phyloP scores from a whole-genome alignment of 2,113 vertebrate genomes.

The Pitta sordida region DNA sequence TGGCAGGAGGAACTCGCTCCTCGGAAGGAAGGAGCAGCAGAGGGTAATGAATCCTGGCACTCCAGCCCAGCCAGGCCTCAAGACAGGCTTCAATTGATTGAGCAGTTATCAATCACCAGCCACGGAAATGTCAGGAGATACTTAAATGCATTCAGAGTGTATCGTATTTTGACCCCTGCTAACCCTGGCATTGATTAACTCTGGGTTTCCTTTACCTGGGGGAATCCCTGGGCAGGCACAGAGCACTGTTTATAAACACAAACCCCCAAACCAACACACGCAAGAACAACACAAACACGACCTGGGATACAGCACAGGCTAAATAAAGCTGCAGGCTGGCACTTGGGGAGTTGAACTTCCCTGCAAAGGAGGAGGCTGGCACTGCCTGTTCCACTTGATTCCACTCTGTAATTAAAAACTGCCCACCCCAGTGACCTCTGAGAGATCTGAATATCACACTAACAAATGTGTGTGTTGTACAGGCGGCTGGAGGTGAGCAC shows the following conservation, averaged over 20 bases:
- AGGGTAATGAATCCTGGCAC: neutral
- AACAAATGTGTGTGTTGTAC: rapidly evolving
- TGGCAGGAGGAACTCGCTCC: neutral
- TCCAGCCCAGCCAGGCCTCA: neutral
- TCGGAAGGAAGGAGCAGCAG: neutral
- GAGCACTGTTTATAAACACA: neutral
- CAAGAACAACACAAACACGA: neutral
- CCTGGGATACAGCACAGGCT: neutral
- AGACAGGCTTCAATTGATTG: neutral
- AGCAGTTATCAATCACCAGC: neutral
- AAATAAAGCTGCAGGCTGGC: neutral
- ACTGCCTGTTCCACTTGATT: neutral
- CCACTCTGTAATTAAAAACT: neutral
- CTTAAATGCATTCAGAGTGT: neutral
- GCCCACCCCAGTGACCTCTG: neutral
- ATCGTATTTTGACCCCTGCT: neutral
- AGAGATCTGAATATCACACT: neutral
- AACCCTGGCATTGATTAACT: neutral
- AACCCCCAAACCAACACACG: neutral
- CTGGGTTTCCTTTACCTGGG: neutral
- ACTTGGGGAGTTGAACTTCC: neutral
- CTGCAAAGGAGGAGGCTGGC: neutral
- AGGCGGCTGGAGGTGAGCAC: neutral
- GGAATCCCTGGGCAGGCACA: neutral
- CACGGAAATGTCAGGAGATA: neutral